Percentiles rank a stretch among this genome's conserved stretches.
Conservation (phyloP, 2,888 invertebrate species). For the Drosophila antonietae region DNA sequence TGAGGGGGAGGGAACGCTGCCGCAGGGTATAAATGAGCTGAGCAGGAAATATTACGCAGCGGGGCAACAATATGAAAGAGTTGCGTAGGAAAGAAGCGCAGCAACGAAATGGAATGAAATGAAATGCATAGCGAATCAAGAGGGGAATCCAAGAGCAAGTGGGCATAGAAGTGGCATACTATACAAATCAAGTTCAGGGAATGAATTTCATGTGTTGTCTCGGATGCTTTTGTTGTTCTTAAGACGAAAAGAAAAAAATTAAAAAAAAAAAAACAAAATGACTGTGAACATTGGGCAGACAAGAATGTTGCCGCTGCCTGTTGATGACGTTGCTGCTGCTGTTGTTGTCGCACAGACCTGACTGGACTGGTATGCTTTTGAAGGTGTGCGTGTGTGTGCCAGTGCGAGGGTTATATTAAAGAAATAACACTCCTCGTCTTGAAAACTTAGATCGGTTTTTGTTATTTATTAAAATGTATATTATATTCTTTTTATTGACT, state of each 20-base stretch:
- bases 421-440: background rate
- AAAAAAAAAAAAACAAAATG: background rate
- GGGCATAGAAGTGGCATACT: constrained; percentile 22
- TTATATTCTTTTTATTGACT: background rate
- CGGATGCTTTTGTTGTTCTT: constrained; percentile 18
- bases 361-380: constrained; percentile 2
- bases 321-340: constrained; percentile 43
- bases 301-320: constrained; percentile 43
- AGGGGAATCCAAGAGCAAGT: constrained; percentile 10
- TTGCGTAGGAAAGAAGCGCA: constrained; percentile 44
- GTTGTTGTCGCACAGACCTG: constrained; percentile 22
- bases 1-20: constrained; percentile 21
- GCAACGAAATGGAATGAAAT: constrained; percentile 11
- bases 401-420: background rate
- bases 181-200: constrained; percentile 70
- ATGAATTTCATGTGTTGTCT: constrained; percentile 45
- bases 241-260: background rate
- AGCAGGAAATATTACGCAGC: constrained; percentile 64
- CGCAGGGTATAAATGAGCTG: constrained; percentile 25
- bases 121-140: constrained; percentile 17
- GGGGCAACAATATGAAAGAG: constrained; percentile 48
- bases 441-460: background rate
- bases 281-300: constrained; percentile 1
- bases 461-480: background rate
- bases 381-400: background rate